phyloP scores from a whole-genome alignment of 2,888 invertebrate species.

The Campoplex nolae region DNA sequence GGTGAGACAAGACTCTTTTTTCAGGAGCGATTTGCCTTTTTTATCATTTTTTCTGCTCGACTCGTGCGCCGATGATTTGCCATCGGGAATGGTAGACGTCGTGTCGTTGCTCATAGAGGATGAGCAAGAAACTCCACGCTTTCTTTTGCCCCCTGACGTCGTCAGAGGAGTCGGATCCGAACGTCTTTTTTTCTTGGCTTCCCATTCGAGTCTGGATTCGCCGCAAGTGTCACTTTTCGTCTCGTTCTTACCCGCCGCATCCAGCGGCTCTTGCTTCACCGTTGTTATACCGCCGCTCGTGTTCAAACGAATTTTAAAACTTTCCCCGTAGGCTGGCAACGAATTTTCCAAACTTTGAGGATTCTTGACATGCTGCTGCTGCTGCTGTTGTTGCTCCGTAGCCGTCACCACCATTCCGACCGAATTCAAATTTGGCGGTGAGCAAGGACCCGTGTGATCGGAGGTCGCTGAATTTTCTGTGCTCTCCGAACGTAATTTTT shows the following conservation, averaged over 20 bases:
- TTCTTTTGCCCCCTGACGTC: conserved; percentile 77
- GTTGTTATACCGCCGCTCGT: conserved; percentile 83
- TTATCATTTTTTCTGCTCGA: conserved; percentile 78
- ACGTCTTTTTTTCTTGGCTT: conserved; percentile 81
- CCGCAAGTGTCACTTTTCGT: conserved; percentile 75
- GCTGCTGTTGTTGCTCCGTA: conserved; percentile 51
- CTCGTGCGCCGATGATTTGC: conserved; percentile 77
- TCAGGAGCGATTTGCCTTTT: conserved; percentile 82
- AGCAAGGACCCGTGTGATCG: conserved; percentile 80
- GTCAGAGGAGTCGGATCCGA: conserved; percentile 76
- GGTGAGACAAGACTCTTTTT: conserved; percentile 85
- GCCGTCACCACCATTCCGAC: conserved; percentile 64
- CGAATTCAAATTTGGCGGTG: conserved; percentile 79
- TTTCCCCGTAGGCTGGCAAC: conserved; percentile 80
- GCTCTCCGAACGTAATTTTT: conserved; percentile 82
- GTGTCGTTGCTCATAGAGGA: conserved; percentile 82
- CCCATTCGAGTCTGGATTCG: conserved; percentile 76
- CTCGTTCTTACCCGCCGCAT: conserved; percentile 77
- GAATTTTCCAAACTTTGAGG: conserved; percentile 73
- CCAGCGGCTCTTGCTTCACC: conserved; percentile 80
- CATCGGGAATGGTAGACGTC: conserved; percentile 77
- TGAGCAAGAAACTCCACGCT: conserved; percentile 82
- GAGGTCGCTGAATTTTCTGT: conserved; percentile 78
- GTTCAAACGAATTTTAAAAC: conserved; percentile 82
- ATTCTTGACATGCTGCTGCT: conserved; percentile 65